Conservation (phyloP, 2,797 vertebrate genomes). For the Decapterus maruadsi region DNA sequence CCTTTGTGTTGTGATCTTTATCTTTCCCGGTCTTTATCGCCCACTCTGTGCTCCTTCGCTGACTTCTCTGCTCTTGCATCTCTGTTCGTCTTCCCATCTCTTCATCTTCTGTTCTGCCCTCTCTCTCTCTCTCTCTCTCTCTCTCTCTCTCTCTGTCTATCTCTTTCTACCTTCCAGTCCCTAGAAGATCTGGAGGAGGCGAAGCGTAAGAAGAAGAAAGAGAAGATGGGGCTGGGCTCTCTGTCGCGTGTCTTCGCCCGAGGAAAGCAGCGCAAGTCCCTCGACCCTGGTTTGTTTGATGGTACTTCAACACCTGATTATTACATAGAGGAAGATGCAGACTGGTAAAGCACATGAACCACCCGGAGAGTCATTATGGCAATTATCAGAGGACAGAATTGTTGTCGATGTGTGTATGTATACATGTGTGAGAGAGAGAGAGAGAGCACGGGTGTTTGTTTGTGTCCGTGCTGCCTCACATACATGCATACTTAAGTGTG, state of each 20-base stretch:
- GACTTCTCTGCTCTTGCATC: slow-evolving; percentile 41
- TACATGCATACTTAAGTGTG: slow-evolving; percentile 25
- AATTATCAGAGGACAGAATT: slow-evolving; percentile 60
- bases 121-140: slow-evolving; percentile 28
- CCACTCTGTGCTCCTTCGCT: slow-evolving; percentile 38
- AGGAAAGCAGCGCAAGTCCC: slow-evolving; percentile 97
- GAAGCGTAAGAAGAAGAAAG: slow-evolving; percentile 99
- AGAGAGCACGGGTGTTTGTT: slow-evolving; percentile 37
- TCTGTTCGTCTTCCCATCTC: slow-evolving; percentile 38
- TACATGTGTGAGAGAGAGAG: neutral
- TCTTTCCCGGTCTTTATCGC: slow-evolving; percentile 40
- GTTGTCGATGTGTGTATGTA: slow-evolving; percentile 24
- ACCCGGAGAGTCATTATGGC: slow-evolving; percentile 62
- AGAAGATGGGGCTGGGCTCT: slow-evolving; percentile 98
- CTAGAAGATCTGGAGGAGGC: slow-evolving; percentile 99
- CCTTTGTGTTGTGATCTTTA: slow-evolving; percentile 54
- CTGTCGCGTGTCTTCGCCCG: slow-evolving; percentile 97
- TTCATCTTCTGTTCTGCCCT: slow-evolving; percentile 32
- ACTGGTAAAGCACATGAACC: slow-evolving; percentile 91
- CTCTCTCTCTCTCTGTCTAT: neutral
- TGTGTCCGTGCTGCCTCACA: slow-evolving; percentile 59
- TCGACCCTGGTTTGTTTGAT: slow-evolving; percentile 97
- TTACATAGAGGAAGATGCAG: slow-evolving; percentile 99
- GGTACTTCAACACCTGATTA: slow-evolving; percentile 97
- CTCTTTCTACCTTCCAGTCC: slow-evolving; percentile 86